Base-by-base conservation (phyloP, 2,888 invertebrate species). In the Plutella xylostella region DNA sequence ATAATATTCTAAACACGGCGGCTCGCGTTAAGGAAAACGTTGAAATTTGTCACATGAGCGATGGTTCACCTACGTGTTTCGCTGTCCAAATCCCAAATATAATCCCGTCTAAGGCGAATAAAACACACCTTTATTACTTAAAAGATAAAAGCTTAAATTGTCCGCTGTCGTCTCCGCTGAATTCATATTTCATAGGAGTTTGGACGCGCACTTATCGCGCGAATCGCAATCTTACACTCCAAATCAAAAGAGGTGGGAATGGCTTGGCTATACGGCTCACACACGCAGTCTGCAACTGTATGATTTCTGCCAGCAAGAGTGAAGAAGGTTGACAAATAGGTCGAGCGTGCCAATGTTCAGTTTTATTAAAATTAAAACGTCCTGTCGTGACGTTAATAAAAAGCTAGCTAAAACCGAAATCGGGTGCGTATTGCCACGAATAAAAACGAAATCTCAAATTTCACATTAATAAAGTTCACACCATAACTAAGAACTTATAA, bases 31-130 rank as follows among this genome's bases (percentile, higher is more conserved):
- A 80, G 77, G 82, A 79, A 82, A 82, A 82, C 77, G 82, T 74
- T 79, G 77, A 82, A 83, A 83, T 83, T 83, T 83, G 82, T 83
- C 82, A 83, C 82, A 82, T 83, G 82, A 83, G 82, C 80, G 82
- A 83, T 83, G 82, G 83, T 76, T 73, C 75, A 79, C 74, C 80
- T 80, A 82, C 83, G 83, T 83, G 83, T 79, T 76, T 40, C 41
- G 45, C 28, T 43, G 39, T 45, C 45, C 47, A 43, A 28, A 79
- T 83, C 78, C 77, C 77, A 71, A 79, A 78, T 76, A 79, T 79
- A 82, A 82, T 80, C 77, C 68, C 61, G 67, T 63, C 58, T 57
- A 55, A 68, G 63, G 60, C 79, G 76, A 77, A 79, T 80, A 80
- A 80, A 83, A 82, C 69, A 77, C 79, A 80, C 79, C 82, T 83